Base-by-base conservation (phyloP, 2,113 vertebrate genomes). In the Zosterops pallidus region DNA sequence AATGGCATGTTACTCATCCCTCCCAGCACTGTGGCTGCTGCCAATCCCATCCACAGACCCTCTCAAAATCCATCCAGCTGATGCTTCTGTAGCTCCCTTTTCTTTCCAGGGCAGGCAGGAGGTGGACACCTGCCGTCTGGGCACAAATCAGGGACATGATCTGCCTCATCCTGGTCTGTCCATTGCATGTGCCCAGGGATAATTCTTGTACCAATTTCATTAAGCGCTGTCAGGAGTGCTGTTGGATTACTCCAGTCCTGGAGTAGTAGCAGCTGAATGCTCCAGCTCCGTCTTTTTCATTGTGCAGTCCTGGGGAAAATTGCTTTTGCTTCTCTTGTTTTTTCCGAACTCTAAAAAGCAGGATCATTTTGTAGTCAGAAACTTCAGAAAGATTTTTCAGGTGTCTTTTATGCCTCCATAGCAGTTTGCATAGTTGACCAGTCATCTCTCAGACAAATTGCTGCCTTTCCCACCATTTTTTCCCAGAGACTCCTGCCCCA, bases 1-100 rank as follows among this genome's bases (percentile, higher is more conserved):
- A 12, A 6, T 28, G 3, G 1, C 21, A 2, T 3, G 0, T 33
- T 23, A 69, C 25, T 53, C 59, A 21, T 5, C 56, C 41, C 5
- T 8, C 52, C 15, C 53, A 83, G 37, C 44, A 6, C 31, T 0
- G 0, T 5, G 35, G 10, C 64, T 83, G 2, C 72, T 37, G 11
- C 7, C 1, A 0, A 17, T 52, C 8, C 3, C 1, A 1, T 37
- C 57, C 33, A 19, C 53, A 67, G 75, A 12, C 63, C 55, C 50
- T 49, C 41, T 46, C 11, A 4, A 44, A 79, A 62, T n/a, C 29
- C 33, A 46, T 21, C 35, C 46, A 75, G 29, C 37, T 8, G 2
- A 2, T 17, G 26, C 17, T 62, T 62, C 47, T 71, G 52, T 22
- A 67, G 26, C 63, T 86, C 15, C 42, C 0, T 0, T 53, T 47